Base-by-base conservation (phyloP, 2,888 invertebrate genomes). In the Archips xylosteana region DNA sequence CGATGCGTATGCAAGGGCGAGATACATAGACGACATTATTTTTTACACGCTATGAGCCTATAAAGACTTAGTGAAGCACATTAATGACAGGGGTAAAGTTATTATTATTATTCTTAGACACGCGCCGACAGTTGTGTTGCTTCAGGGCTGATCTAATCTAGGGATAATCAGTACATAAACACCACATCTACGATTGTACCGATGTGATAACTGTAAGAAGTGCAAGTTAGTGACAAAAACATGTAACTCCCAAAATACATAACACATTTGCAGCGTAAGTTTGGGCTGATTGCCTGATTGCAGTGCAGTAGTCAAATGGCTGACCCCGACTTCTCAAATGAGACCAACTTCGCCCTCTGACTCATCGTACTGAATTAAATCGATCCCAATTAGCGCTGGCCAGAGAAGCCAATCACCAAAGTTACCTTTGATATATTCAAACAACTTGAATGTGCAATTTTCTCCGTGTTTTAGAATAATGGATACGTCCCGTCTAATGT, bases 391-490 rank as follows among this genome's bases (percentile, higher is more conserved):
- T 74, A 74, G 51, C 49, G 13, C 57, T 36, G 51, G 32, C 60
- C 49, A 51, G 39, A 39, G n/a, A 5, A 34, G 51, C 36, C 59
- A 51, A 39, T 59, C 34, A 36, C n/a, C 23, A 12, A 61, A 69
- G 49, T 61, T 49, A 64, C 64, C 61, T 65, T 61, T 65, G 64
- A 74, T 64, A 69, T 47, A 81, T 87, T 85, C 82, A 84, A 86
- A 85, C 80, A 84, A 83, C 76, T 71, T 74, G 80, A 85, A 81
- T 87, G 49, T 84, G 83, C 78, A 83, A 85, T 88, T 88, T 85
- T 83, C 85, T 83, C 80, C 84, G 80, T 84, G 84, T 81, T 82
- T 82, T 81, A 80, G 81, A 84, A 85, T 87, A 89, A 85, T 85
- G 80, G 84, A 83, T 85, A 87, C 85, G 84, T 87, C 76, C 74